Percentiles rank a stretch among this genome's conserved stretches.
Conservation (phyloP, 2,113 vertebrate genomes). For the Labrus mixtus region DNA sequence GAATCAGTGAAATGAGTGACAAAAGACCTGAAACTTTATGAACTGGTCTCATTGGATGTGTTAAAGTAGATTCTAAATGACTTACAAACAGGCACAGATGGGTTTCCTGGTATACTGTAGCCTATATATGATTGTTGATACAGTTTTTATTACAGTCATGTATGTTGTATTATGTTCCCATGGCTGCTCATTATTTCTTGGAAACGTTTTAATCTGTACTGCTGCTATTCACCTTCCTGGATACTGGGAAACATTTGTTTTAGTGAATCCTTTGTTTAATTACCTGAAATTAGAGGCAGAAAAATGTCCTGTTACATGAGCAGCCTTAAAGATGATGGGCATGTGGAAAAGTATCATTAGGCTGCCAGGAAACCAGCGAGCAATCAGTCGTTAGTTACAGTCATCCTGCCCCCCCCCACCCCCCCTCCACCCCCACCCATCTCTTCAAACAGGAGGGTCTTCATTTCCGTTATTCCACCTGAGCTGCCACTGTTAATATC, state of each 20-base stretch:
- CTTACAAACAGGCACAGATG: no score
- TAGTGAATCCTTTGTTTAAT: constrained; percentile 17
- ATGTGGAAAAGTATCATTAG: constrained; percentile 29
- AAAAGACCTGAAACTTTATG: no score
- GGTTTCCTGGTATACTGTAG: no score
- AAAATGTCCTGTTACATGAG: constrained; percentile 40
- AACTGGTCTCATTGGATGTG: no score
- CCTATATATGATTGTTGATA: no score
- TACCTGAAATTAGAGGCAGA: constrained; percentile 14
- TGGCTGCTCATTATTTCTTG: no score
- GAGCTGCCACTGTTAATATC: constrained; percentile 52
- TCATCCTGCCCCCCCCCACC: constrained; percentile 4
- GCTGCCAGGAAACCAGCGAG: constrained; percentile 55
- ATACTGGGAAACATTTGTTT: background rate
- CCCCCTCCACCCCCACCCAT: background rate
- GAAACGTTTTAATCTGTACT: no score
- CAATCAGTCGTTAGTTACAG: constrained; percentile 30
- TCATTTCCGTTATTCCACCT: constrained; percentile 52
- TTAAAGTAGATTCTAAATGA: no score
- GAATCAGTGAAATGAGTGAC: no score
- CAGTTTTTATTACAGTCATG: no score
- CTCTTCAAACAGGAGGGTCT: constrained; percentile 36
- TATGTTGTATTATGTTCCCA: no score
- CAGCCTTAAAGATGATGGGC: constrained; percentile 16
- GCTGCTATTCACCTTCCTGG: background rate